Base-by-base conservation (phyloP, 2,797 vertebrate genomes). In the Hemitrygon akajei region DNA sequence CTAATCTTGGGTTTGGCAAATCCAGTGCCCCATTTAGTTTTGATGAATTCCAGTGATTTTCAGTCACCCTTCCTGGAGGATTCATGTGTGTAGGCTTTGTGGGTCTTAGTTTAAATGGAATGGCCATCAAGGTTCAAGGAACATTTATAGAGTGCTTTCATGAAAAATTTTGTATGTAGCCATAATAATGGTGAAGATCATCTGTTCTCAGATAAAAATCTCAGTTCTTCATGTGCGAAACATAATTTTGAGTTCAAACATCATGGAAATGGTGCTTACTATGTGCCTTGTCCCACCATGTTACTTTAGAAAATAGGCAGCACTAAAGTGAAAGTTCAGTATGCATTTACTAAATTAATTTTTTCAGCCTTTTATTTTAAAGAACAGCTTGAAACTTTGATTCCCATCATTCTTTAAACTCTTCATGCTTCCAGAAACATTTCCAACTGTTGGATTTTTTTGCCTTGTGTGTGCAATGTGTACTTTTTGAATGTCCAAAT, bases 121-220 rank as follows among this genome's bases (percentile, higher is more conserved):
- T 63, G 7, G 1, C 30, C 84, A 7, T 11, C 14, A 7, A 63
- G 60, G 58, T 63, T 87, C 58, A 87, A 63, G 58, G 30, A 66
- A 18, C 16, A 20, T 47, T 47, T 47, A 47, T 1, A 47, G 40
- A 47, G 40, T n/a, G n/a, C 40, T 47, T 47, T 47, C 40, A 3
- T 3, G 40, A 47, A 47, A 47, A 47, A 47, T 47, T 47, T 47
- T 47, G 40, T 47, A 47, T 47, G 47, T 60, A 18, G 25, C 58
- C 58, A 63, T 63, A 86, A 87, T 56, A 87, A 58, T n/a, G n/a
- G 30, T 87, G 58, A 30, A 60, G 84, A n/a, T 58, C 58, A 87
- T 87, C 58, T 66, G 58, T 87, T 87, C 58, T 27, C n/a, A n/a
- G 30, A 56, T 63, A n/a, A 87, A 87, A 87, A 87, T 63, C 84